Base-by-base conservation (phyloP, 2,797 vertebrate species). In the Poecilia velifera region DNA sequence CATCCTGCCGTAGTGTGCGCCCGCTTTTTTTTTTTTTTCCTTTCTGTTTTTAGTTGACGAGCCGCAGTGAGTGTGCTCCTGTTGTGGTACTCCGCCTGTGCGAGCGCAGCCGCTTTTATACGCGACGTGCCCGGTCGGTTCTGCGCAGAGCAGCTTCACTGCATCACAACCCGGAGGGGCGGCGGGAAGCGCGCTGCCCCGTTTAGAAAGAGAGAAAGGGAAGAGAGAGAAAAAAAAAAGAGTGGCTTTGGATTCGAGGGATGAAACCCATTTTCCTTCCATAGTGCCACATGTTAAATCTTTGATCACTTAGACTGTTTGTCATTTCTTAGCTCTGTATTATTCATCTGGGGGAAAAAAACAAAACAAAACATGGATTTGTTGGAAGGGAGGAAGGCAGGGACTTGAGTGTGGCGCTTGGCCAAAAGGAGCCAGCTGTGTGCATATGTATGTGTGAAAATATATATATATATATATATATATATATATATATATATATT, bases 41-140 rank as follows among this genome's bases (percentile, higher is more conserved):
- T 18, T 18, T 18, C 16, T 18, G 16, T 3, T 18, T 28, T 53
- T 22, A 74, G 75, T 72, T 45, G 49, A 25, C 36, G 78, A 79
- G 73, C 85, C 71, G 86, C 86, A 81, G 80, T 74, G 78, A 76
- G n/a, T 88, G 91, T 95, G 92, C 93, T 86, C 87, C 49, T 81
- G 85, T 89, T 90, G 90, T 94, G 95, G 91, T 92, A 86, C 88
- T 93, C 90, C 76, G 92, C 87, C 89, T 91, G 95, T 93, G 94
- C 25, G 78, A 84, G 95, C 84, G 95, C 94, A 77, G 92, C 94
- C 94, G 89, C 72, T 93, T 94, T 97, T 98, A 97, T 97, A 96
- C 94, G 36, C 55, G 90, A 88, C 75, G 76, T 84, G 88, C 77
- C 85, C 36, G 92, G 92, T 95, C 41, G 92, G 92, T 95, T 91